phyloP scores from a whole-genome alignment of 2,113 vertebrate species.

The Lepus americanus region DNA sequence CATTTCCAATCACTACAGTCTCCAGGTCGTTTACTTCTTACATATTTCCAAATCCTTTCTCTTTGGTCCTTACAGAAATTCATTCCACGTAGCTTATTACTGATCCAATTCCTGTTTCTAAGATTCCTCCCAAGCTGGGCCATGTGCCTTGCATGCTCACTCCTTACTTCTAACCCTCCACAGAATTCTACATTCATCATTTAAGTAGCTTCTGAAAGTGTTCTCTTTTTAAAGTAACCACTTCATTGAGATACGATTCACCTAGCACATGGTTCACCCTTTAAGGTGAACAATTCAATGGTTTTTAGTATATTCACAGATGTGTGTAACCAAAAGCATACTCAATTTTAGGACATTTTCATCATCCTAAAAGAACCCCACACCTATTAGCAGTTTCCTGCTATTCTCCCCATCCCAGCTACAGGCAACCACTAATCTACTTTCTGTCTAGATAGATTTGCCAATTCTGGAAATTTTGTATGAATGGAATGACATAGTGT shows the following conservation, averaged over 20 bases:
- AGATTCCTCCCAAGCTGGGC: slow-evolving; percentile 32
- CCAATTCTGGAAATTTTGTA: background rate
- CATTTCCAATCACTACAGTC: slow-evolving; percentile 46
- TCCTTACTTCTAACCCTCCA: slow-evolving; percentile 15
- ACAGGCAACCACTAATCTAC: background rate
- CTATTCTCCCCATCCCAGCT: background rate
- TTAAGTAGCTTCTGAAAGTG: slow-evolving; percentile 39
- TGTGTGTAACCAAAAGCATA: background rate
- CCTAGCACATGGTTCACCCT: background rate
- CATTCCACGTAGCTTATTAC: slow-evolving; percentile 28
- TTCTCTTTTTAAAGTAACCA: background rate
- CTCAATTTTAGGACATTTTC: slow-evolving; percentile 37
- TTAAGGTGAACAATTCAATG: background rate
- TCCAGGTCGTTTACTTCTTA: slow-evolving; percentile 49
- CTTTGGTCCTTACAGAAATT: slow-evolving; percentile 57
- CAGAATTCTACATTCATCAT: slow-evolving; percentile 21
- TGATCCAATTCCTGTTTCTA: slow-evolving; percentile 33
- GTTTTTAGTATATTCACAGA: background rate
- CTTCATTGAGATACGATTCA: slow-evolving; percentile 53
- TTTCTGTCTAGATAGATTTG: slow-evolving; percentile 5
- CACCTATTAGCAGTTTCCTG: background rate
- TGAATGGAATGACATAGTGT: background rate
- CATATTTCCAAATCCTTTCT: background rate
- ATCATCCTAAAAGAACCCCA: background rate
- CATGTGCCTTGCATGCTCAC: background rate